Percentiles rank a stretch among this genome's conserved stretches.
These are phyloP conservation scores for Chrysodeixis includens DNA, from an alignment of 2,888 invertebrate genomes.

Conservation along the genomic window DNA sequence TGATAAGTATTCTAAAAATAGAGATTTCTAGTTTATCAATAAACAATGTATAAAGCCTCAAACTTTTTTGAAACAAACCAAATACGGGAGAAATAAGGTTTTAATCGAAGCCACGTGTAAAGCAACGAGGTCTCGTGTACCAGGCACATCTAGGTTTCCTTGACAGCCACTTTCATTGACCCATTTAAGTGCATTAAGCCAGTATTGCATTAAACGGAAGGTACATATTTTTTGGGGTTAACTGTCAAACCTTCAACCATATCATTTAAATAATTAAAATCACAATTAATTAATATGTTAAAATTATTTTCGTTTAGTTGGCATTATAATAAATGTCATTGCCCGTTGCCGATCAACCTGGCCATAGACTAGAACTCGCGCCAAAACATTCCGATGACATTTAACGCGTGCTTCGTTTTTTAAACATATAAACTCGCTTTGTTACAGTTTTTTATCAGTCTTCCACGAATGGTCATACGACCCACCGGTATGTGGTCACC, in stretches of 20 bases:
- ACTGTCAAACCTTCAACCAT: slow-evolving; percentile 19
- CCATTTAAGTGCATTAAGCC: slow-evolving; percentile 61
- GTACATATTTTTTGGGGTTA: slow-evolving; percentile 39
- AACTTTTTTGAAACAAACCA: slow-evolving; percentile 13
- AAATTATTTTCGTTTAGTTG: not conserved
- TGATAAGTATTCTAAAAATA: not conserved
- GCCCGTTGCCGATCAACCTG: slow-evolving; percentile 16
- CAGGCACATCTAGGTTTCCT: slow-evolving; percentile 67
- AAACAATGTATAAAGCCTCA: not conserved
- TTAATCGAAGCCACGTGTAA: slow-evolving; percentile 38
- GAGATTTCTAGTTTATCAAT: not conserved
- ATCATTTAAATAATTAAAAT: not conserved
- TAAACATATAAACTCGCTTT: slow-evolving; percentile 22
- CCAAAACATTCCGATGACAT: slow-evolving; percentile 30
- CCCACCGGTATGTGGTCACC: slow-evolving; percentile 51
- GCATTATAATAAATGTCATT: slow-evolving; percentile 26
- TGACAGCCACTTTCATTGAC: slow-evolving; percentile 69
- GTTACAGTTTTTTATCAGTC: slow-evolving; percentile 15
- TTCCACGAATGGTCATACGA: slow-evolving; percentile 37
- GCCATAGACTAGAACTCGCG: slow-evolving; percentile 36
- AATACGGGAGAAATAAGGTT: slow-evolving; percentile 30
- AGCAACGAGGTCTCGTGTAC: slow-evolving; percentile 51
- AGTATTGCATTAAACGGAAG: slow-evolving; percentile 43
- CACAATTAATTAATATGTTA: not conserved
- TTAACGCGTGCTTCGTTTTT: slow-evolving; percentile 28